Evolutionary conservation across 1,140 invertebrate species (phyloP), one percentile per base, ranked within the genome.

Genomic region (Venturia canescens): DNA sequence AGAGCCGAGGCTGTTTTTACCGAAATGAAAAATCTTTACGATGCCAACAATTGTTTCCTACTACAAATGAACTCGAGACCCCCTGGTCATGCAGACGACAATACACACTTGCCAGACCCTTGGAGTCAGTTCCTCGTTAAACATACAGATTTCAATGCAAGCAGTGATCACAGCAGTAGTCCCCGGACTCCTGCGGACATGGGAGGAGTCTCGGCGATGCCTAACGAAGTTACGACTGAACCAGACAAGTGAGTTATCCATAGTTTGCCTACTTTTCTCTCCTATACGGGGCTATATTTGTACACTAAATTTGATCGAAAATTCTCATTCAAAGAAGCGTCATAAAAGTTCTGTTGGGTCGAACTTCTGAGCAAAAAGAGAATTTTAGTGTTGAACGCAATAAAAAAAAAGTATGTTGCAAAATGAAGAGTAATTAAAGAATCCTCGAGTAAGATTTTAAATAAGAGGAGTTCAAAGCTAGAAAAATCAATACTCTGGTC

Each of bases 1-100:
- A 98, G 97, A 87, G 96, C 97, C 78, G 96, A 97, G 90, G 93
- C 94, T 84, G 92, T 95, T 71, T 98, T 96, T 93, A 96, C 97
- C 87, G 94, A 94, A 81, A 94, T 98, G 89, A 97, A 98, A 91
- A 95, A 95, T 66, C 94, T 95, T 29, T 98, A 97, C 92, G 97
- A 97, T 31, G 93, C 94, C 44, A 94, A 94, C 81, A 96, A 96
- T 88, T 98, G 97, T 91, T 98, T 98, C 90, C 92, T 98, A 84
- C 92, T 99, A 34, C 94, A 95, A 89, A 96, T 98, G 78, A 98
- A 98, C 91, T 98, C 97, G 7, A 93, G 94, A 84, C 92, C 92
- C 70, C 88, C 92, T 3, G 91, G 90, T 60, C 94, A 95, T 66
- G 86, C 90, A 48, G 93, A 93, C 50, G 91, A 93, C 26, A 93